phyloP scores from a whole-genome alignment of 37 sponge, comb jelly and placozoan species.

The Oopsacas minuta region DNA sequence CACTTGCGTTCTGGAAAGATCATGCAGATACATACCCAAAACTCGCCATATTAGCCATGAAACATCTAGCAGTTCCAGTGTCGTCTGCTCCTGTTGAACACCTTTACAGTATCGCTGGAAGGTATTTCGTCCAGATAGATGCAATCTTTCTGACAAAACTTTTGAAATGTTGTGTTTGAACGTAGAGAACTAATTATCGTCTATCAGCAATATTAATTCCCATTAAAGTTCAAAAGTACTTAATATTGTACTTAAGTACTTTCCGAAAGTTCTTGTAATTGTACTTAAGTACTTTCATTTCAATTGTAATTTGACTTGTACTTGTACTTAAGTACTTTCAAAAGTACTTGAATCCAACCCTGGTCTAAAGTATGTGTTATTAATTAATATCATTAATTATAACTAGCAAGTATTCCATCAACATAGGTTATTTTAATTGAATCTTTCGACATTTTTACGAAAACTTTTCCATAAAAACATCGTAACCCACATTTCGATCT shows the following conservation, averaged over 20 bases:
- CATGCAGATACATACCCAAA: conserved; percentile 20
- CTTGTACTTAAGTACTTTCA: conserved; percentile 20
- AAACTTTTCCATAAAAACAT: not conserved
- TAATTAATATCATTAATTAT: not conserved
- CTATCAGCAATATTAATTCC: conserved; percentile 20
- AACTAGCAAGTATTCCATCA: too few species aligned
- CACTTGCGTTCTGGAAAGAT: conserved; percentile 20
- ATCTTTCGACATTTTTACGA: not conserved
- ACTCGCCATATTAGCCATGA: conserved; percentile 11
- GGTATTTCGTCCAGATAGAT: conserved; percentile 17
- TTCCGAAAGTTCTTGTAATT: not conserved
- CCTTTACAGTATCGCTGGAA: conserved; percentile 17
- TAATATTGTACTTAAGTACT: conserved; percentile 1
- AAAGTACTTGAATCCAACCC: not conserved
- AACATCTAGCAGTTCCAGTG: conserved; percentile 19
- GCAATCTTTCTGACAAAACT: conserved; percentile 19
- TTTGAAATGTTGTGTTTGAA: conserved; percentile 20
- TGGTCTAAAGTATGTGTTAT: not conserved
- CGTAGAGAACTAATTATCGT: conserved; percentile 13
- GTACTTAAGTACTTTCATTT: conserved; percentile 8
- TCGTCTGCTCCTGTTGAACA: conserved; percentile 14
- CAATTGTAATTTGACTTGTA: not conserved
- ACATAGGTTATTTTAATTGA: not conserved
- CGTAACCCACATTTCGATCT: too few species aligned
- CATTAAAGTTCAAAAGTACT: conserved; percentile 16